Conservation (phyloP, 2,797 vertebrate species). For the Macroramphosus scolopax region DNA sequence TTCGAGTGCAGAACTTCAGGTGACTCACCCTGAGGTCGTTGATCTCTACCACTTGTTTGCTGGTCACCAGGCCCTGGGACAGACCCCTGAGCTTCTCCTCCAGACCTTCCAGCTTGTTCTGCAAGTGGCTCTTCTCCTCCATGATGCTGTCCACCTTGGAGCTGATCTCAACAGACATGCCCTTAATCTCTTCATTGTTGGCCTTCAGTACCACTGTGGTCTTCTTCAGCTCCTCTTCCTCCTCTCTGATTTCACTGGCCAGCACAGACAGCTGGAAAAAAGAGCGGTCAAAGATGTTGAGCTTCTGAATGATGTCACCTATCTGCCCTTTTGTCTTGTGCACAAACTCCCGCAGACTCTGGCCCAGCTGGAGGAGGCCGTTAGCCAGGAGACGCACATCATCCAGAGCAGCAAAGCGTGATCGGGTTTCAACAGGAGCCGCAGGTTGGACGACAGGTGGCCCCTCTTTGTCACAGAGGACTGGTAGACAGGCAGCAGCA, state of each 20-base stretch:
- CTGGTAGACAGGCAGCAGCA: constrained; percentile 57
- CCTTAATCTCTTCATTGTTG: constrained; percentile 89
- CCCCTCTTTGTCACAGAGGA: constrained; percentile 60
- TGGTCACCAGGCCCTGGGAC: constrained; percentile 67
- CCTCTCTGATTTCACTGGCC: constrained; percentile 88
- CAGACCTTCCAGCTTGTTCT: constrained; percentile 83
- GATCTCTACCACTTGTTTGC: constrained; percentile 79
- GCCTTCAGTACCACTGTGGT: constrained; percentile 83
- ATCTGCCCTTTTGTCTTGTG: constrained; percentile 92
- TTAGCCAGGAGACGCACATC: constrained; percentile 88
- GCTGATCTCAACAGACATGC: constrained; percentile 83
- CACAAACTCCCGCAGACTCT: constrained; percentile 90
- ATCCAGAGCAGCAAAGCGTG: constrained; percentile 85
- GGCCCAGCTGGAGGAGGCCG: constrained; percentile 90
- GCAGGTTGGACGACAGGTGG: constrained; percentile 13
- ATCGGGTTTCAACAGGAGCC: constrained; percentile 66
- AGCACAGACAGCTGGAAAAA: constrained; percentile 86
- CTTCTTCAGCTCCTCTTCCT: constrained; percentile 89
- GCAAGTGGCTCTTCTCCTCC: constrained; percentile 83
- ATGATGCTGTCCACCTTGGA: constrained; percentile 86
- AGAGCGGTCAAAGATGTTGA: constrained; percentile 88
- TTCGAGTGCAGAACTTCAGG: not conserved
- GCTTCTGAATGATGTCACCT: constrained; percentile 89
- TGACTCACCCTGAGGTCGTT: constrained; percentile 85
- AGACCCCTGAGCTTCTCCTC: constrained; percentile 86